Percentiles rank a stretch among this genome's conserved stretches.
phyloP scores from a whole-genome alignment of 1,140 invertebrate genomes.

The Asobara japonica region DNA sequence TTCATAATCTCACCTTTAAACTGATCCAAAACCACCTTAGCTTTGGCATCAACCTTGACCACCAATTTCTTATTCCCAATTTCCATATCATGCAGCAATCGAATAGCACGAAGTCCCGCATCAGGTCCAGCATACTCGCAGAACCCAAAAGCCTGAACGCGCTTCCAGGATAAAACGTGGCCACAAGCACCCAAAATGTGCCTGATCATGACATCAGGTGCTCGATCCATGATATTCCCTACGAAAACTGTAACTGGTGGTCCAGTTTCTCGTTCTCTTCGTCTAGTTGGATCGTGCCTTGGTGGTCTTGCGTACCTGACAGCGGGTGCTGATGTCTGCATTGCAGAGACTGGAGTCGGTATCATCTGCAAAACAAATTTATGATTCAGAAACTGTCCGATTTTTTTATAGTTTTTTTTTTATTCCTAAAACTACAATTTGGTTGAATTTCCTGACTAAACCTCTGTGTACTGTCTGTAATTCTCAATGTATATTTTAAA shows the following conservation, averaged over 20 bases:
- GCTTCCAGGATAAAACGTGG: constrained; percentile 94
- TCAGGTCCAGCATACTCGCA: constrained; percentile 96
- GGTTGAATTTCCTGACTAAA: too few relatives aligned
- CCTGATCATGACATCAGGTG: constrained; percentile 94
- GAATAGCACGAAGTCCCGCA: constrained; percentile 91
- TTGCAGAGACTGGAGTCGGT: constrained; percentile 64
- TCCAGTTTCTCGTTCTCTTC: constrained; percentile 68
- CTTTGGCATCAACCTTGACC: constrained; percentile 98
- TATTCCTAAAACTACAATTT: too few relatives aligned
- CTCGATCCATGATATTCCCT: constrained; percentile 96
- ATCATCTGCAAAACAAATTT: constrained; percentile 60
- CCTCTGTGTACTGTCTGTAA: too few relatives aligned
- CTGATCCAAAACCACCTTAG: constrained; percentile 91
- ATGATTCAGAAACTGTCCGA: constrained; percentile 29
- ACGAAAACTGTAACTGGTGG: constrained; percentile 98
- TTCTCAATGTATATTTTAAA: too few relatives aligned
- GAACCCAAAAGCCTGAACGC: constrained; percentile 98
- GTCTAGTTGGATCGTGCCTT: constrained; percentile 57
- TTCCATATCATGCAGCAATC: constrained; percentile 92
- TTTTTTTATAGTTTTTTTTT: too few relatives aligned
- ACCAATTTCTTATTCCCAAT: constrained; percentile 94
- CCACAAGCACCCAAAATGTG: constrained; percentile 92
- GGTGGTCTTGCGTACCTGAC: constrained; percentile 58
- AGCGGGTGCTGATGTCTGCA: constrained; percentile 65
- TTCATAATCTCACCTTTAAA: constrained; percentile 78